These are phyloP conservation scores for Nipponia nippon DNA, from an alignment of 2,113 vertebrate species.

Conservation along the genomic window DNA sequence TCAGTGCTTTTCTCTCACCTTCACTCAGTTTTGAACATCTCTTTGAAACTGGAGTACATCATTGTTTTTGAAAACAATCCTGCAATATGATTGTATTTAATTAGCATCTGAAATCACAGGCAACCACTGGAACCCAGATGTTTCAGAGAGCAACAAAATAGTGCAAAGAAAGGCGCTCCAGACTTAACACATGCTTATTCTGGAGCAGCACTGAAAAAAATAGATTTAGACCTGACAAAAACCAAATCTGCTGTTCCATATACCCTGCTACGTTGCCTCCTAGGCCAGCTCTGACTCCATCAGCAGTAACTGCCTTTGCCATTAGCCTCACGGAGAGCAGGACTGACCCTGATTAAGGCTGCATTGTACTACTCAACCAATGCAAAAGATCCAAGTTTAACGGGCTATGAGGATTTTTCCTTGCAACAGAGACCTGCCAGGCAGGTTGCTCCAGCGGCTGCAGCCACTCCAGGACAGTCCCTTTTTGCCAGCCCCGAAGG, in stretches of 20 bases:
- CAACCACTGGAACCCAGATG: constrained; percentile 18
- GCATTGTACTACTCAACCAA: not conserved
- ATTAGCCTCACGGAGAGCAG: not conserved
- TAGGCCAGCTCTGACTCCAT: not conserved
- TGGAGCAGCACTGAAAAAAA: not conserved
- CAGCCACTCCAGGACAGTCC: not conserved
- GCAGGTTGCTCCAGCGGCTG: not conserved
- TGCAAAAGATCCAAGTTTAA: not conserved
- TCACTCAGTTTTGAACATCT: not conserved
- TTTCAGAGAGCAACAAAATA: not conserved
- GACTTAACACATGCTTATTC: not conserved
- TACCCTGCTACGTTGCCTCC: not conserved
- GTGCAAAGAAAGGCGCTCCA: not conserved
- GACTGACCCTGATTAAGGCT: not conserved
- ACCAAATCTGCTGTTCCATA: not conserved
- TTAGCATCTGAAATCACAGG: constrained; percentile 1
- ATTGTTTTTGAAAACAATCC: not conserved
- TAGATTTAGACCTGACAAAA: not conserved
- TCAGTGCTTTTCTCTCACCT: not conserved
- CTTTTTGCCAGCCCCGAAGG: not conserved
- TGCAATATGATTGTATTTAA: not conserved
- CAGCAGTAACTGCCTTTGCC: not conserved
- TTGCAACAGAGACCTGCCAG: not conserved
- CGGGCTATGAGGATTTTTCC: not conserved
- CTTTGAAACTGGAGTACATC: not conserved